A percentile compares a stretch with the other conserved stretches of the same genome.
Conservation (phyloP, 2,797 vertebrate species). For the Pipistrellus nathusii region DNA sequence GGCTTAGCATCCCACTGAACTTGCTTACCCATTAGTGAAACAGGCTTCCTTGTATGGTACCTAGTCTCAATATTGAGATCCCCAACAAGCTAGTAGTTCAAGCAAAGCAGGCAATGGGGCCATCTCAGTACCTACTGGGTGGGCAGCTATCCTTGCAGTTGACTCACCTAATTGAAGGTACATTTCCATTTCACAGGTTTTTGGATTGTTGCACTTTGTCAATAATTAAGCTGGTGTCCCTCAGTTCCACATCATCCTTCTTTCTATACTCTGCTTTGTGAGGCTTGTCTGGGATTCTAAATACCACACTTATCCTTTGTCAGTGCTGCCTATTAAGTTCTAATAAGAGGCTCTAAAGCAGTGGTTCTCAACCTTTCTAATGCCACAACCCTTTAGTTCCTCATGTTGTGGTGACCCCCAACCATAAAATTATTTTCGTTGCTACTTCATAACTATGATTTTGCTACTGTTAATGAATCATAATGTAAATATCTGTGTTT, state of each 20-base stretch:
- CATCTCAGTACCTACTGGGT: background rate
- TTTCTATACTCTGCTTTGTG: background rate
- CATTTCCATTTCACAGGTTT: background rate
- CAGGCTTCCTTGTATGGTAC: conserved; percentile 6
- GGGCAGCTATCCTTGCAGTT: background rate
- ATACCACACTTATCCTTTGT: background rate
- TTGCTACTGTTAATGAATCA: too few relatives aligned
- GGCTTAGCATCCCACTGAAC: background rate
- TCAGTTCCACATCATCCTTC: background rate
- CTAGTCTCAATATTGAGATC: background rate
- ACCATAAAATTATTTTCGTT: too few relatives aligned
- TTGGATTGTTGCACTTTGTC: background rate
- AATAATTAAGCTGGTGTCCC: background rate
- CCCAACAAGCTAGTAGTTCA: background rate
- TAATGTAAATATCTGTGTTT: too few relatives aligned
- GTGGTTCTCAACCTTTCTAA: too few relatives aligned
- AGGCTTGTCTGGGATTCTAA: background rate
- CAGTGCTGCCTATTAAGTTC: background rate
- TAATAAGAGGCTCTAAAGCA: background rate
- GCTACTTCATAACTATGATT: too few relatives aligned
- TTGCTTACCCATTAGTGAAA: background rate
- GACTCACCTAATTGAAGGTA: background rate
- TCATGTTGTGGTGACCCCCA: too few relatives aligned
- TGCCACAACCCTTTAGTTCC: too few relatives aligned
- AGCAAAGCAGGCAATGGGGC: background rate